phyloP scores from a whole-genome alignment of 2,113 vertebrate species.

The Esox niger region DNA sequence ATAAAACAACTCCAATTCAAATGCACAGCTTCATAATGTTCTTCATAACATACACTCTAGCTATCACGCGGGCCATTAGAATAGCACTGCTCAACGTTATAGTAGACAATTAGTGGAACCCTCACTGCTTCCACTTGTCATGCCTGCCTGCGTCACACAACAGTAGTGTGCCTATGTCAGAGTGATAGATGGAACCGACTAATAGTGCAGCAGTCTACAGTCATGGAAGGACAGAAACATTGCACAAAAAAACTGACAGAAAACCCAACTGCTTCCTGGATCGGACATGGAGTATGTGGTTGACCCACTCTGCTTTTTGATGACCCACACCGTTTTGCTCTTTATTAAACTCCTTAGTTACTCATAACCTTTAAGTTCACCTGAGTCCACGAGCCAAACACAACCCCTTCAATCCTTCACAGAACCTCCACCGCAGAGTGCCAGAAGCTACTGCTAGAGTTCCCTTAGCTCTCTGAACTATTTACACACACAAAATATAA shows the following conservation, averaged over 20 bases:
- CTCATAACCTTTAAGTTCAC: too few relatives aligned
- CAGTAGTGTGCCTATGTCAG: background rate
- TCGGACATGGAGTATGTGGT: background rate
- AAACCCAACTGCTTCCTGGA: background rate
- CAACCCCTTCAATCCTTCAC: too few relatives aligned
- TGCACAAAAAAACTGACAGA: background rate
- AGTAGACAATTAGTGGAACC: slow-evolving; percentile 1
- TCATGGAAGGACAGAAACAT: background rate
- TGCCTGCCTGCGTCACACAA: background rate
- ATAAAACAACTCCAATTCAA: background rate
- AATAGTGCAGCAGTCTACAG: background rate
- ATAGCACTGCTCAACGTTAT: slow-evolving; percentile 23
- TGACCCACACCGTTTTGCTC: background rate
- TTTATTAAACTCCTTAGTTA: too few relatives aligned
- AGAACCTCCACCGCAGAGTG: too few relatives aligned
- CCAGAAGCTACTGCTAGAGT: too few relatives aligned
- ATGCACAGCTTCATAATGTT: background rate
- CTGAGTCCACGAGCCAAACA: too few relatives aligned
- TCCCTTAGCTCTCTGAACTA: too few relatives aligned
- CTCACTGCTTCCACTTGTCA: background rate
- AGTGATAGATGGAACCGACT: background rate
- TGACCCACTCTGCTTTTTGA: background rate
- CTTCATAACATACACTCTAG: background rate
- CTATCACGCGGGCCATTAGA: background rate
- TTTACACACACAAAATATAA: too few relatives aligned